These are phyloP conservation scores for Eleginops maclovinus DNA, from an alignment of 2,113 vertebrate species.

Conservation along the genomic window DNA sequence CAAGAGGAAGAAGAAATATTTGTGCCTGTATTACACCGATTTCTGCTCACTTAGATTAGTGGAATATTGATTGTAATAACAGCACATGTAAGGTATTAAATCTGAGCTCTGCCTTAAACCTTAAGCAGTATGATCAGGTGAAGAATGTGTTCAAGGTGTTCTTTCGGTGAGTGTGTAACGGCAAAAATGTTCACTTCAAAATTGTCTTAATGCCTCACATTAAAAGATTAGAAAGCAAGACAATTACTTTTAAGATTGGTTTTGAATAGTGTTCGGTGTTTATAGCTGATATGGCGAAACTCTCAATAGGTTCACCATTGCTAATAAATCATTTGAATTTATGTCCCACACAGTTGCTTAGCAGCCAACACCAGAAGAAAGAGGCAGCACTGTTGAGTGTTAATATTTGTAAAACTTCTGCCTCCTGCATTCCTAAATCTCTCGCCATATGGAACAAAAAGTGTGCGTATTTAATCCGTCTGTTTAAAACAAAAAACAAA, in stretches of 20 bases:
- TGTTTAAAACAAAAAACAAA: not conserved
- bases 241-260: not conserved
- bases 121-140: constrained; percentile 2
- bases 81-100: constrained; percentile 8
- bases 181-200: too few species aligned
- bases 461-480: not conserved
- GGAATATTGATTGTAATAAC: not conserved
- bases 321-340: constrained; percentile 41
- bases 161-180: not conserved
- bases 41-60: constrained; percentile 15
- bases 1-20: not conserved
- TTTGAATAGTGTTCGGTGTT: constrained; percentile 2
- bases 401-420: constrained; percentile 1
- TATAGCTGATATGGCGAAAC: constrained; percentile 9
- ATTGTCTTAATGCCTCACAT: not conserved
- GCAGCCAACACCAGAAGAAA: constrained; percentile 43
- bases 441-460: constrained; percentile 21
- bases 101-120: not conserved
- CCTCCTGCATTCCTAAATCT: not conserved
- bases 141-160: constrained; percentile 3
- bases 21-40: not conserved
- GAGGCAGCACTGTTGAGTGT: constrained; percentile 25
- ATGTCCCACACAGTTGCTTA: constrained; percentile 39
- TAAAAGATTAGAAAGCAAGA: constrained; percentile 8
- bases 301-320: constrained; percentile 28